These are phyloP conservation scores for Coccyzus lansbergi DNA, from an alignment of 2,797 vertebrate species.

Conservation along the genomic window DNA sequence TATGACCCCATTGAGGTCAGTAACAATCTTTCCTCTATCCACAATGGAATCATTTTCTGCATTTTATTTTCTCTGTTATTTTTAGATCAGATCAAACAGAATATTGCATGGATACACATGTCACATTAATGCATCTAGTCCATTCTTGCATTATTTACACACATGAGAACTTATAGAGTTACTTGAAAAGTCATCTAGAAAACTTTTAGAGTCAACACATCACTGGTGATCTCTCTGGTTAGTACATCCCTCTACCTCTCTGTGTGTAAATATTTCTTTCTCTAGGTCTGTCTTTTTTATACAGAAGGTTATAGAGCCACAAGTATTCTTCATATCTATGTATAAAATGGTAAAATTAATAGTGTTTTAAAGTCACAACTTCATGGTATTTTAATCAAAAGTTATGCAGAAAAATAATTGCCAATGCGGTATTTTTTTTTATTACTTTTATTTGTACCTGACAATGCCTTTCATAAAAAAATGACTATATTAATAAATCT, in stretches of 20 bases:
- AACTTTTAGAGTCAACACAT: neutral
- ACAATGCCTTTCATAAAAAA: neutral
- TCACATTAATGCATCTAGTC: neutral
- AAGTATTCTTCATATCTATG: neutral
- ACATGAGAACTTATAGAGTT: neutral
- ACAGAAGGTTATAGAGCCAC: neutral
- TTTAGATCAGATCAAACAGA: neutral
- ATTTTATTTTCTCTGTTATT: neutral
- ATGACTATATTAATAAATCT: neutral
- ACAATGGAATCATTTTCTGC: neutral
- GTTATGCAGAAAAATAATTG: neutral
- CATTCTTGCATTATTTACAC: neutral
- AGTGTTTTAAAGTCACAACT: neutral
- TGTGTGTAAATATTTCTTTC: neutral
- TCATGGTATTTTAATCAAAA: neutral
- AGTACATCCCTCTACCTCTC: neutral
- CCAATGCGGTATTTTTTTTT: neutral
- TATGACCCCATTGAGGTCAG: neutral
- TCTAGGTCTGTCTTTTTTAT: neutral
- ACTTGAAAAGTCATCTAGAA: slow-evolving; percentile 1
- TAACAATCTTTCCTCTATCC: neutral
- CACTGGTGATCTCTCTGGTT: neutral
- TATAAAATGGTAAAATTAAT: neutral
- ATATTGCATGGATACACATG: neutral
- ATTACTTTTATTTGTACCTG: neutral